Evolutionary conservation across 2,797 vertebrate species (phyloP).

Genomic region (Amazona finschi): DNA sequence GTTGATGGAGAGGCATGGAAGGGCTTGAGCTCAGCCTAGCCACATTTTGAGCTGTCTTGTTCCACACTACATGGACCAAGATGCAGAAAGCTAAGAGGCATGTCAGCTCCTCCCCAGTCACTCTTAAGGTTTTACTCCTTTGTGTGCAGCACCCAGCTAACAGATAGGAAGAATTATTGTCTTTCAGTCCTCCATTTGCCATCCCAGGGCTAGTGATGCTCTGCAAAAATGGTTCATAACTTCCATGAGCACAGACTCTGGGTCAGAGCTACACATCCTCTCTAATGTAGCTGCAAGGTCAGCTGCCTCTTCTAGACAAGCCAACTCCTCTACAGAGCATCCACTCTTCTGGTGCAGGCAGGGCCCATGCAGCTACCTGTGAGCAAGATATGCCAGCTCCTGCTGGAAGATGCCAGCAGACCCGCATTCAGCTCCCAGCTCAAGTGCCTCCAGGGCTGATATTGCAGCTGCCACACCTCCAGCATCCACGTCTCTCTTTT

Average conservation of each 20-base stretch:
- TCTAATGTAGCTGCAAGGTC: background rate
- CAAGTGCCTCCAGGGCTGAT: background rate
- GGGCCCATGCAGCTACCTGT: background rate
- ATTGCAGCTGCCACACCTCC: background rate
- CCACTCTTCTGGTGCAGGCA: background rate
- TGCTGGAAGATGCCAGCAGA: background rate
- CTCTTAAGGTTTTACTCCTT: background rate
- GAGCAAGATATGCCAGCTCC: background rate
- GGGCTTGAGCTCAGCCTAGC: background rate
- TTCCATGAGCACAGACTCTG: background rate
- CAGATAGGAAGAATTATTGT: background rate
- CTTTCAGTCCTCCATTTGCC: background rate
- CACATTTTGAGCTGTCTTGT: background rate
- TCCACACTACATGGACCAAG: background rate
- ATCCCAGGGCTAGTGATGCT: background rate
- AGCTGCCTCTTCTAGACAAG: background rate
- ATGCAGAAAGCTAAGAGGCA: background rate
- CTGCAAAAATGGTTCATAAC: background rate
- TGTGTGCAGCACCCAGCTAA: background rate
- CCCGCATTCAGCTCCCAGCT: background rate
- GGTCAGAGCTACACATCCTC: background rate
- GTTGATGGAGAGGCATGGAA: background rate
- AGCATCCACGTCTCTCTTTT: background rate
- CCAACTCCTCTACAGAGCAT: background rate
- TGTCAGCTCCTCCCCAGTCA: rapidly evolving